phyloP scores from a whole-genome alignment of 2,113 vertebrate genomes.

The Callithrix jacchus region DNA sequence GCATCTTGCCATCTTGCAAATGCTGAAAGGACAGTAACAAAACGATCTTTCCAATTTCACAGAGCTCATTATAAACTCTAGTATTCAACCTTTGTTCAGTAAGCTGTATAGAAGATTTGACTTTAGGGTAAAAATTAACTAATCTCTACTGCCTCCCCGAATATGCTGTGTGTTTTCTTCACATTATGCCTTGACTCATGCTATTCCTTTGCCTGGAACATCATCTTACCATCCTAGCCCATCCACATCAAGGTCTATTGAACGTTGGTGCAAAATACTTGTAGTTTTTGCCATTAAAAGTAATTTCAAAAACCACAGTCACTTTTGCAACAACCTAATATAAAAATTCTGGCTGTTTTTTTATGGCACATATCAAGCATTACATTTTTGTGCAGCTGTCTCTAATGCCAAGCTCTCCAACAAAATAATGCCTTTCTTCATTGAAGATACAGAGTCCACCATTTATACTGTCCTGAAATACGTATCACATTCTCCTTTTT shows the following conservation, averaged over 20 bases:
- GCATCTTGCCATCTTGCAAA: neutral
- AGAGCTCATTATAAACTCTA: neutral
- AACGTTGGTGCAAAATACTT: too few species aligned
- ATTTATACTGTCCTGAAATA: slow-evolving; percentile 5
- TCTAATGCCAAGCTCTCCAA: slow-evolving; percentile 1
- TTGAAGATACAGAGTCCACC: slow-evolving; percentile 4
- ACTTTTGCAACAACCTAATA: too few species aligned
- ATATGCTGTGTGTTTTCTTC: neutral
- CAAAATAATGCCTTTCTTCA: slow-evolving; percentile 25
- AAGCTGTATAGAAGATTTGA: neutral
- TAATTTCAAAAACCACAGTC: too few species aligned
- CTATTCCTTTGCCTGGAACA: neutral
- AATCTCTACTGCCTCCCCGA: neutral
- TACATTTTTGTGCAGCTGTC: neutral
- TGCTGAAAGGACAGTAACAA: neutral
- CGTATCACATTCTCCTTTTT: neutral
- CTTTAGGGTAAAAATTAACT: neutral
- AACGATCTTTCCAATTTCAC: slow-evolving; percentile 34
- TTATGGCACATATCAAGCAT: neutral
- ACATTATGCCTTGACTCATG: neutral
- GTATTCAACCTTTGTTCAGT: neutral
- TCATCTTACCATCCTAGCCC: neutral
- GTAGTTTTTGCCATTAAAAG: too few species aligned
- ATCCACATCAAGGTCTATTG: neutral
- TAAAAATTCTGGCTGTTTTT: slow-evolving; percentile 6